Evolutionary conservation across 2,113 vertebrate species (phyloP).

Genomic region (Anarrhichthys ocellatus): DNA sequence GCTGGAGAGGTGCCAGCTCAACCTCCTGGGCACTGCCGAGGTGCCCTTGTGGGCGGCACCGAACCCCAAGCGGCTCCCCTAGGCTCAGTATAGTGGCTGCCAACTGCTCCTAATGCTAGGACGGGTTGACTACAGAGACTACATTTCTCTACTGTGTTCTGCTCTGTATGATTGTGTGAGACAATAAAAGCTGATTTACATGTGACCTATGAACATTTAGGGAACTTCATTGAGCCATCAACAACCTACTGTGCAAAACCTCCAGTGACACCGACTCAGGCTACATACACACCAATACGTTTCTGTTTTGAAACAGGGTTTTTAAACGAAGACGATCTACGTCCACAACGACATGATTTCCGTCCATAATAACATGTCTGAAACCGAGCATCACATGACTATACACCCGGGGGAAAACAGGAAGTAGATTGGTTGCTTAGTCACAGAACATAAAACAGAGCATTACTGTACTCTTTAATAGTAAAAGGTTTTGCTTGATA

Average conservation of each 20-base stretch:
- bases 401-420: too few relatives aligned
- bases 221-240: not conserved
- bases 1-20: not conserved
- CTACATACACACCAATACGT: too few relatives aligned
- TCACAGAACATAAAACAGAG: too few relatives aligned
- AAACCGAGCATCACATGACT: too few relatives aligned
- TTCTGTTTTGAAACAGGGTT: too few relatives aligned
- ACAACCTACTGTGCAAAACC: not conserved
- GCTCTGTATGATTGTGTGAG: not conserved
- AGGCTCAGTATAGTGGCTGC: not conserved
- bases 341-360: too few relatives aligned
- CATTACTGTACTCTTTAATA: too few relatives aligned
- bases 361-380: too few relatives aligned
- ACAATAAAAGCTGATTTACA: not conserved
- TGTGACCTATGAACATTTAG: not conserved
- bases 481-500: too few relatives aligned
- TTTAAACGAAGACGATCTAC: too few relatives aligned
- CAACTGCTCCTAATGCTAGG: not conserved
- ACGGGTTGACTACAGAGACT: not conserved
- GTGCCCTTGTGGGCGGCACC: not conserved
- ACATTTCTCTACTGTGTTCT: not conserved
- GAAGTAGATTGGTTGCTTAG: too few relatives aligned
- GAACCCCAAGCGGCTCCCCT: not conserved
- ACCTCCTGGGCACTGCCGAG: not conserved
- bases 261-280: too few relatives aligned